These are phyloP conservation scores for Frankliniella intonsa DNA, from an alignment of 2,888 invertebrate genomes.

Conservation along the genomic window DNA sequence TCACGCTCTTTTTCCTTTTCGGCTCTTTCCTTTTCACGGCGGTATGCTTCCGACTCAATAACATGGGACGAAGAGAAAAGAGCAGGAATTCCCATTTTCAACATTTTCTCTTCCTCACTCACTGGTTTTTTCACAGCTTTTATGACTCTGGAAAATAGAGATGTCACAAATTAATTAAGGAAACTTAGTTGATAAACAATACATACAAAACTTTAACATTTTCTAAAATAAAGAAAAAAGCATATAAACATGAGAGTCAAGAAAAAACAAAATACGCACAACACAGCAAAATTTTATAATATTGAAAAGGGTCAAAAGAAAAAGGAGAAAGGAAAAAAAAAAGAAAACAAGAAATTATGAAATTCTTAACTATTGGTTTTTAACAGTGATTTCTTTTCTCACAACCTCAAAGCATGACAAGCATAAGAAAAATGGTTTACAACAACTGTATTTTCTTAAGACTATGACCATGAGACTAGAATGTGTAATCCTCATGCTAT, in stretches of 20 bases:
- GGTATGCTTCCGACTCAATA: neutral
- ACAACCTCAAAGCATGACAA: too few relatives aligned
- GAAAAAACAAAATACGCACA: neutral
- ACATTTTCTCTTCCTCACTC: neutral
- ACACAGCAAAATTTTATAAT: neutral
- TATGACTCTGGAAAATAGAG: slow-evolving; percentile 1
- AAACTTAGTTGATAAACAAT: neutral
- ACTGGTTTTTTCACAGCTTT: slow-evolving; percentile 4
- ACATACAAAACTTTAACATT: neutral
- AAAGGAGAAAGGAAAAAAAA: neutral
- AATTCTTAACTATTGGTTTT: neutral
- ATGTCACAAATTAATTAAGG: neutral
- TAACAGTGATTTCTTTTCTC: neutral
- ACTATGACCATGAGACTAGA: too few relatives aligned
- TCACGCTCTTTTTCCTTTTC: neutral
- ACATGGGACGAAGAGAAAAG: neutral
- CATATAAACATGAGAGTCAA: neutral
- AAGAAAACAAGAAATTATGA: neutral
- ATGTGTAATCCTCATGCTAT: too few relatives aligned
- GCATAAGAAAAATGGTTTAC: too few relatives aligned
- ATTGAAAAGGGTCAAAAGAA: too few relatives aligned
- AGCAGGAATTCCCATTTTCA: neutral
- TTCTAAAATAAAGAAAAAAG: neutral
- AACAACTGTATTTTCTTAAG: too few relatives aligned
- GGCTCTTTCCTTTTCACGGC: neutral